Evolutionary conservation across 2,113 vertebrate genomes (phyloP).

Genomic region (Nansenia antarctica): DNA sequence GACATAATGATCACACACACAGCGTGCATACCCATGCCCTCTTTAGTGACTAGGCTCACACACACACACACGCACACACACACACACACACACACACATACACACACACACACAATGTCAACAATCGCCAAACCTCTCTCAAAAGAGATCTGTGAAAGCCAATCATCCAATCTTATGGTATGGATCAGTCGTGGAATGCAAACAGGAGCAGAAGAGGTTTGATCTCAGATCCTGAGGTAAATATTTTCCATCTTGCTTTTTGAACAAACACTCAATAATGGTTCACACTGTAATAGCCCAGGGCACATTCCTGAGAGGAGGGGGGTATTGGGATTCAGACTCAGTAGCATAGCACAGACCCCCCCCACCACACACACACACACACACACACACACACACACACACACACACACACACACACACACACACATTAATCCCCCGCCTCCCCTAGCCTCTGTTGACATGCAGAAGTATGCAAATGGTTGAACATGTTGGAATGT

Average conservation of each 20-base stretch:
- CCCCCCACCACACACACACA: not conserved
- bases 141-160: constrained; percentile 20
- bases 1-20: constrained; percentile 45
- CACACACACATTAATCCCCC: constrained; percentile 4
- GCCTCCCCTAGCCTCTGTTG: constrained; percentile 29
- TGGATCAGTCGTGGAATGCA: constrained; percentile 39
- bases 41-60: constrained; percentile 3
- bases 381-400: not conserved
- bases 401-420: not conserved
- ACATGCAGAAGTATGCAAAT: constrained; percentile 71
- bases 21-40: constrained; percentile 26
- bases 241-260: constrained; percentile 33
- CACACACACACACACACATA: not conserved
- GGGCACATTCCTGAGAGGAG: constrained; percentile 44
- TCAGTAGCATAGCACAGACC: constrained; percentile 15
- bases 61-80: constrained; percentile 11
- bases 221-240: constrained; percentile 22
- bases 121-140: constrained; percentile 12
- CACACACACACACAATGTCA: not conserved
- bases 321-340: constrained; percentile 65
- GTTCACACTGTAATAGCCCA: constrained; percentile 33
- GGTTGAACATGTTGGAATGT: constrained; percentile 38
- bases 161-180: constrained; percentile 13
- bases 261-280: constrained; percentile 10
- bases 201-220: constrained; percentile 39